Conservation (phyloP, 2,888 invertebrate genomes). For the Agyllia agylla region DNA sequence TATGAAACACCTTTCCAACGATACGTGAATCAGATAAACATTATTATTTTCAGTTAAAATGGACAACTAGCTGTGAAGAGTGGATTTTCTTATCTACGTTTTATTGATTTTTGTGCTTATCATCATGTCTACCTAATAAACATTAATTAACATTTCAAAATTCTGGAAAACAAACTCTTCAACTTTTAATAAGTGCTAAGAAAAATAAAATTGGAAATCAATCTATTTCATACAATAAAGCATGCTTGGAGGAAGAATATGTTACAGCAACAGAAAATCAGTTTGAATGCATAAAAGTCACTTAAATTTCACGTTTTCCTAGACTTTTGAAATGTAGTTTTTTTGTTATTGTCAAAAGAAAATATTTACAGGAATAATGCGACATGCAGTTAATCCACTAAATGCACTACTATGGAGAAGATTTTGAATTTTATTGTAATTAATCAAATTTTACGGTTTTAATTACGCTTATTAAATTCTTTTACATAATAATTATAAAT, state of each 20-base stretch:
- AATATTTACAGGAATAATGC: constrained; percentile 82
- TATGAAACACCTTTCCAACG: not conserved
- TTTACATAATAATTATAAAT: constrained; percentile 27
- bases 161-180: not conserved
- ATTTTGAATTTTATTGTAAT: constrained; percentile 26
- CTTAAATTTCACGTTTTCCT: not conserved
- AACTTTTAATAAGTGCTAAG: not conserved
- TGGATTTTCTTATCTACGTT: constrained; percentile 13
- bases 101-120: constrained; percentile 77
- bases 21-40: not conserved
- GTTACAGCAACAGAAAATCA: not conserved
- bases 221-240: not conserved
- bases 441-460: constrained; percentile 5
- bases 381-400: constrained; percentile 68
- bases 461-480: constrained; percentile 32
- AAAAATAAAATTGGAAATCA: not conserved
- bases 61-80: constrained; percentile 17
- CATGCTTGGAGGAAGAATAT: not conserved
- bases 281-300: not conserved
- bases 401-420: constrained; percentile 35
- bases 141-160: constrained; percentile 40
- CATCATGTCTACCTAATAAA: constrained; percentile 81
- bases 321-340: constrained; percentile 22
- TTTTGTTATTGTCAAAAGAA: constrained; percentile 81
- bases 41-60: not conserved